phyloP scores from a whole-genome alignment of 2,797 vertebrate species.

The Bradypodion pumilum region DNA sequence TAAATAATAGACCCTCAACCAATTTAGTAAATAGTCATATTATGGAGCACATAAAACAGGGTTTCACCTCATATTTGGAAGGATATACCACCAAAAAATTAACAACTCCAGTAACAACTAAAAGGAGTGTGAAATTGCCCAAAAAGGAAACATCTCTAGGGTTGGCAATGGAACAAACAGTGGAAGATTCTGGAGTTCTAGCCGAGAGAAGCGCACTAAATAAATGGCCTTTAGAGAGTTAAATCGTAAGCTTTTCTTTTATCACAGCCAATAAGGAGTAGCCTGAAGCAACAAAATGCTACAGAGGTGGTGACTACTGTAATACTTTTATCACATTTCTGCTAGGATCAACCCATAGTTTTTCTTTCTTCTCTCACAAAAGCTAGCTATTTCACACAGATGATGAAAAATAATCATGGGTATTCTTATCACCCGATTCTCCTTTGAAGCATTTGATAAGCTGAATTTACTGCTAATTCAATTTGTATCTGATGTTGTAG shows the following conservation, averaged over 20 bases:
- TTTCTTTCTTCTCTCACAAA: not conserved
- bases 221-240: not conserved
- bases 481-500: slow-evolving; percentile 13
- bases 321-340: not conserved
- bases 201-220: not conserved
- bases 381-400: not conserved
- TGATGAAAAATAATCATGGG: slow-evolving; percentile 26
- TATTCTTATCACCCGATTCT: not conserved
- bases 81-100: slow-evolving; percentile 7
- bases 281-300: slow-evolving; percentile 14
- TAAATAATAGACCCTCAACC: not conserved
- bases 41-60: slow-evolving; percentile 22
- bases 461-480: not conserved
- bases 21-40: not conserved
- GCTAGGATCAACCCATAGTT: slow-evolving; percentile 6
- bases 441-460: slow-evolving; percentile 29
- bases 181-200: not conserved
- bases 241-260: not conserved
- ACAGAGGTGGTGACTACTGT: not conserved
- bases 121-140: not conserved
- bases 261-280: slow-evolving; percentile 3
- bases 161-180: not conserved
- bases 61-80: slow-evolving; percentile 26
- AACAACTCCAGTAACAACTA: slow-evolving; percentile 13
- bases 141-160: not conserved